Evolutionary conservation across 2,797 vertebrate species (phyloP), one percentile per base, ranked within the genome.

Genomic region (Gallirallus australis): DNA sequence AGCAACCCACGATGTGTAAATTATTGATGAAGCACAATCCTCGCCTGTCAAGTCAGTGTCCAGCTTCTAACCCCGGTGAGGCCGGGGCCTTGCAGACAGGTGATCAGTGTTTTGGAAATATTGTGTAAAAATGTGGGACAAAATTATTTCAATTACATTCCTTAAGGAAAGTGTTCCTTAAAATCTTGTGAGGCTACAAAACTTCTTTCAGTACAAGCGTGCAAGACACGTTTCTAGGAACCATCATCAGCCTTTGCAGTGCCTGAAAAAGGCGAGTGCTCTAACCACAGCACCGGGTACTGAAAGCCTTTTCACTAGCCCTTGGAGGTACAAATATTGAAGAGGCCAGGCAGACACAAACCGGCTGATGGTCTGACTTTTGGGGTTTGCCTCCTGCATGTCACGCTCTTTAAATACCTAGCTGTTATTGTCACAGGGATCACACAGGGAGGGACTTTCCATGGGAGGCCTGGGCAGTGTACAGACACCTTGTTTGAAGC

Each of bases 21-120:
- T 91, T 89, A 89, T 56, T 70, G 88, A 82, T 66, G 57, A 40
- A 70, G 71, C 78, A 82, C 37, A 79, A n/a, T 37, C 82, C 78
- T 65, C 83, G 66, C 15, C 54, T 63, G 9, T 70, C 86, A 35
- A 53, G 9, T 48, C 59, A 27, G 59, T 6, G 65, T 45, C 63
- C 57, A 70, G 48, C 48, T 89, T 68, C 48, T 76, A 30, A 33
- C 47, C 30, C 52, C 28, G 42, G 50, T 81, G 17, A 35, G 28
- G 47, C 9, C 86, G 45, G 25, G 64, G 23, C 27, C 40, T 37
- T 19, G 37, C 21, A 60, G 63, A 19, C 33, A 52, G 57, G 28
- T 2, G 14, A n/a, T 57, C 52, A 30, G 31, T 66, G 8, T 37
- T 85, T 70, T 73, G 35, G 27, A 84, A 68, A 11, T 20, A 13